Conservation (phyloP, 2,888 invertebrate species). For the Eupithecia subumbrata region DNA sequence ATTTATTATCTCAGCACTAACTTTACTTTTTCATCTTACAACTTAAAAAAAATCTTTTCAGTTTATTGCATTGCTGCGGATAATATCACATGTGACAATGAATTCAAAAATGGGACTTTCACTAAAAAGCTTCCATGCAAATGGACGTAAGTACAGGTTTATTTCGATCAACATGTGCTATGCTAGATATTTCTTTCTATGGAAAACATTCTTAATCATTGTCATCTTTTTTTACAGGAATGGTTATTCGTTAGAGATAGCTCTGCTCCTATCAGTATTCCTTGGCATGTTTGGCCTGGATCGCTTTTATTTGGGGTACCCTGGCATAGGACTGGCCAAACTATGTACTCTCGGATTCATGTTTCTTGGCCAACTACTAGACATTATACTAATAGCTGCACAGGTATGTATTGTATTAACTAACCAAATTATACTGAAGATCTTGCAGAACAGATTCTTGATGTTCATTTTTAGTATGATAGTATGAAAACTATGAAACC, state of each 20-base stretch:
- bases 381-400: slow-evolving; percentile 97
- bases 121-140: slow-evolving; percentile 93
- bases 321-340: slow-evolving; percentile 96
- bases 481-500: too few species aligned
- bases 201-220: too few species aligned
- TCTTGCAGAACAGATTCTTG: not conserved
- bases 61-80: slow-evolving; percentile 93
- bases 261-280: slow-evolving; percentile 96
- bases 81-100: slow-evolving; percentile 89
- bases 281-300: slow-evolving; percentile 99
- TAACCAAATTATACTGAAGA: not conserved
- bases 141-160: slow-evolving; percentile 91
- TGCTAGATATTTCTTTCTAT: not conserved
- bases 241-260: slow-evolving; percentile 96
- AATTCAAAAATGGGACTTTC: slow-evolving; percentile 91
- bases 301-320: slow-evolving; percentile 99
- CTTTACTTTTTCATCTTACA: not conserved
- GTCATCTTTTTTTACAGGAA: slow-evolving; percentile 90
- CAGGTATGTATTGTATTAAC: slow-evolving; percentile 78
- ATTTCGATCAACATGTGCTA: not conserved
- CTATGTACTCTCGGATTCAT: slow-evolving; percentile 98
- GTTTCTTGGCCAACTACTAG: slow-evolving; percentile 97
- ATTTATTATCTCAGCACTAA: not conserved
- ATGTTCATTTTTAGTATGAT: not conserved
- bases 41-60: slow-evolving; percentile 53